Conservation (phyloP, 2,888 invertebrate species). For the Bellardia bayeri region DNA sequence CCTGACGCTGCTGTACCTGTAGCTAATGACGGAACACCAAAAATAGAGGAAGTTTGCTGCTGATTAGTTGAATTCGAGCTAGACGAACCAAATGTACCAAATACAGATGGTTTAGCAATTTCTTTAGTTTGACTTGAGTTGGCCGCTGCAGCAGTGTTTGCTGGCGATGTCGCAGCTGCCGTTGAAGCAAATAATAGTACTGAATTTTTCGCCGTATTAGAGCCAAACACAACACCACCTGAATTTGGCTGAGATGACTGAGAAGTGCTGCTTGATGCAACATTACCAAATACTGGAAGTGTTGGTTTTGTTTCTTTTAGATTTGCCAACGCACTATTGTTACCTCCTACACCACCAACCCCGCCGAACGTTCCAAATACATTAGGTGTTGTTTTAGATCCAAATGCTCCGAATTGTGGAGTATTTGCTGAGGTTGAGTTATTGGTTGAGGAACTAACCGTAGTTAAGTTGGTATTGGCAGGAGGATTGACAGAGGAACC, state of each 20-base stretch:
- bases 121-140: constrained; percentile 66
- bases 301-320: constrained; percentile 63
- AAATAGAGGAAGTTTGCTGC: constrained; percentile 73
- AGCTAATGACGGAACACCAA: constrained; percentile 73
- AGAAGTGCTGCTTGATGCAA: constrained; percentile 51
- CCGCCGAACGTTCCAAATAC: constrained; percentile 73
- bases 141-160: constrained; percentile 28
- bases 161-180: constrained; percentile 41
- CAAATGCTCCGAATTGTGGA: constrained; percentile 73
- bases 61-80: constrained; percentile 57
- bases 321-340: constrained; percentile 25
- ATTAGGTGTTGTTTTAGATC: constrained; percentile 69
- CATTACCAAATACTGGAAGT: constrained; percentile 74
- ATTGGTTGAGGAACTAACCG: constrained; percentile 62
- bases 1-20: constrained; percentile 56
- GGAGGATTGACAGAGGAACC: constrained; percentile 74
- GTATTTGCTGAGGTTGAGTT: constrained; percentile 70
- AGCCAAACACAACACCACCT: constrained; percentile 69
- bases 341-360: constrained; percentile 44
- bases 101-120: constrained; percentile 70
- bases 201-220: constrained; percentile 38
- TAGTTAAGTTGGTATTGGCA: constrained; percentile 64
- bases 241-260: constrained; percentile 56
- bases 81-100: constrained; percentile 72
- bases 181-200: constrained; percentile 70